Conservation (phyloP, 2,888 invertebrate species). For the Agrotis ipsilon region DNA sequence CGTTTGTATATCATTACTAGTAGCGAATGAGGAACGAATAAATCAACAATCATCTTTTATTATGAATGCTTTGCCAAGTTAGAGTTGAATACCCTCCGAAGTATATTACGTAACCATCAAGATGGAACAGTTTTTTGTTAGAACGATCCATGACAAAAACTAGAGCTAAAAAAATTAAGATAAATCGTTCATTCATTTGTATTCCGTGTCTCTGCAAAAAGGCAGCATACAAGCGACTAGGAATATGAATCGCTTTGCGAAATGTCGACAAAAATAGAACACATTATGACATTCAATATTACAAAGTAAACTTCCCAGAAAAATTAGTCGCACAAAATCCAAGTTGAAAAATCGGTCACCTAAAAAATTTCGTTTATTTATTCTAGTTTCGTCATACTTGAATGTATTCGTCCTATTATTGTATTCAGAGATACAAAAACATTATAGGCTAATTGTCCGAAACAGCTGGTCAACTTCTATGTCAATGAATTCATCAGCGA, state of each 20-base stretch:
- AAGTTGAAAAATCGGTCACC: background rate
- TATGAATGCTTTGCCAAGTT: constrained; percentile 36
- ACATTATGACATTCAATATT: background rate
- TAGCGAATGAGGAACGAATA: background rate
- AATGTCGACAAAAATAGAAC: background rate
- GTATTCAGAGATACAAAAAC: constrained; percentile 8
- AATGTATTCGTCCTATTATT: background rate
- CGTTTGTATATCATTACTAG: constrained; percentile 3
- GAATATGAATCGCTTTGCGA: too few species aligned
- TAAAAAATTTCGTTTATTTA: background rate
- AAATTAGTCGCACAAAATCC: background rate
- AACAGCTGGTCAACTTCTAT: constrained; percentile 74
- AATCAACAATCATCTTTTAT: constrained; percentile 11
- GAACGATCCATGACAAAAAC: constrained; percentile 35
- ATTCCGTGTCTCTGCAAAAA: background rate
- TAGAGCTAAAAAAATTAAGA: constrained; percentile 14
- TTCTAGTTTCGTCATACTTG: background rate
- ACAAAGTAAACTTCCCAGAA: background rate
- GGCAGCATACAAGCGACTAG: background rate
- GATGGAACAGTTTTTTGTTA: constrained; percentile 43
- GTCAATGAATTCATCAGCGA: constrained; percentile 78
- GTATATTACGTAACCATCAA: constrained; percentile 40
- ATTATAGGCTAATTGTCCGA: constrained; percentile 59
- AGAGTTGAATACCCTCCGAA: constrained; percentile 49
- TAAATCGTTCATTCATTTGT: constrained; percentile 26